Evolutionary conservation across 1,140 invertebrate species (phyloP).

Genomic region (Lasioglossum albipes): DNA sequence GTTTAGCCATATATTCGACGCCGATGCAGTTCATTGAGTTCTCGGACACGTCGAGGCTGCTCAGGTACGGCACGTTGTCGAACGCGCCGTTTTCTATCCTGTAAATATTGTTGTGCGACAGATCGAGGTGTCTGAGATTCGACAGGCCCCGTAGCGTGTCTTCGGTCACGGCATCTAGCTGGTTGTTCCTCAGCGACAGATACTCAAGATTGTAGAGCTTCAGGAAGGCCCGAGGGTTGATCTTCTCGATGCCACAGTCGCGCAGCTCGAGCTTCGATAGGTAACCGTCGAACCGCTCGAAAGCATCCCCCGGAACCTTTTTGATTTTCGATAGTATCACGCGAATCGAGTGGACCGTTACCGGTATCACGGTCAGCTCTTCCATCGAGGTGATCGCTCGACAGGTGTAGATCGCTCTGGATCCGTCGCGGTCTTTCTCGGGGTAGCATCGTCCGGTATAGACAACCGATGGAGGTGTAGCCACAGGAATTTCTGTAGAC

Average conservation of each 20-base stretch:
- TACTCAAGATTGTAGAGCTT: constrained; percentile 52
- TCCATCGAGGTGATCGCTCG: constrained; percentile 41
- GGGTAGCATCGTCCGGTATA: constrained; percentile 31
- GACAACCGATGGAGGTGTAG: neutral
- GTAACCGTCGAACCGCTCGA: constrained; percentile 63
- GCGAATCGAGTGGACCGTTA: constrained; percentile 46
- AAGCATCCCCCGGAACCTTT: constrained; percentile 37
- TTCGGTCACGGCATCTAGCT: constrained; percentile 48
- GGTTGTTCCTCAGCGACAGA: constrained; percentile 59
- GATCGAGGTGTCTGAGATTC: constrained; percentile 54
- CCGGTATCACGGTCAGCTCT: constrained; percentile 46
- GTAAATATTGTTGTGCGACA: constrained; percentile 65
- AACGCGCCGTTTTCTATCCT: constrained; percentile 64
- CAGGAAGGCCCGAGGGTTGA: constrained; percentile 59
- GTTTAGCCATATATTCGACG: constrained; percentile 56
- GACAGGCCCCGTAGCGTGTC: constrained; percentile 46
- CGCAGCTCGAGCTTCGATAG: constrained; percentile 60
- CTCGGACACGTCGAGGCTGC: constrained; percentile 60
- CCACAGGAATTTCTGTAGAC: constrained; percentile 24
- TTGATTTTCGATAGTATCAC: constrained; percentile 56
- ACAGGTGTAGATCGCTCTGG: constrained; percentile 37
- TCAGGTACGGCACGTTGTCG: constrained; percentile 50
- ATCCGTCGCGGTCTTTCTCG: constrained; percentile 1
- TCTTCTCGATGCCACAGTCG: constrained; percentile 63
- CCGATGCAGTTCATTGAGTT: constrained; percentile 70